A percentile compares a stretch with the other conserved stretches of the same genome.
These are phyloP conservation scores for Marisa cornuarietis DNA, from an alignment of 1,140 invertebrate species.

Conservation along the genomic window DNA sequence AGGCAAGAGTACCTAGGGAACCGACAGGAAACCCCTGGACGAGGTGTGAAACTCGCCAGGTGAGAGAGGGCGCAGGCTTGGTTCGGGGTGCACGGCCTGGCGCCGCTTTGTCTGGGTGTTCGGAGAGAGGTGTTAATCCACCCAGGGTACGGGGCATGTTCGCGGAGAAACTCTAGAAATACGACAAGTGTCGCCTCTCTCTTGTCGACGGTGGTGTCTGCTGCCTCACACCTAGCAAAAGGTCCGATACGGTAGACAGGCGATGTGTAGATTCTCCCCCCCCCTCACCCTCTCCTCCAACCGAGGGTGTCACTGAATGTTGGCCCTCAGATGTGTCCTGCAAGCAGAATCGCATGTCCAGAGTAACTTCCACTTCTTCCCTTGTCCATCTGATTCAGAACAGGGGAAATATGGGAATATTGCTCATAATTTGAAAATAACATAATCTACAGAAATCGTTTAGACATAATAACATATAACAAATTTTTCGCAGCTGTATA, in stretches of 20 bases:
- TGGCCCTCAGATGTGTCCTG: not conserved
- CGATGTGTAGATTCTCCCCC: not conserved
- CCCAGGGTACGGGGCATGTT: not conserved
- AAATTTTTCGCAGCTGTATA: too few relatives aligned
- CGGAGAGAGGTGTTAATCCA: slow-evolving; percentile 5
- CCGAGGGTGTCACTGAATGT: not conserved
- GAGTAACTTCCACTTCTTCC: too few relatives aligned
- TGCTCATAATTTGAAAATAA: too few relatives aligned
- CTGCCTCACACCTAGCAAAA: not conserved
- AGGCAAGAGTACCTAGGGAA: not conserved
- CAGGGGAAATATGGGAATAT: too few relatives aligned
- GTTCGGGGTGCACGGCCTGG: not conserved
- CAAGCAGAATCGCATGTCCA: too few relatives aligned
- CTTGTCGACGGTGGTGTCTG: not conserved
- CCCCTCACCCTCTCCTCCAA: too few relatives aligned
- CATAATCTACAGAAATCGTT: too few relatives aligned
- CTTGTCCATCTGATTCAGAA: too few relatives aligned
- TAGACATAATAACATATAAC: too few relatives aligned
- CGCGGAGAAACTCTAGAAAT: slow-evolving; percentile 5
- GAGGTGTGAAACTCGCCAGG: not conserved
- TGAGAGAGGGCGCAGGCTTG: not conserved
- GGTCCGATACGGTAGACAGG: too few relatives aligned
- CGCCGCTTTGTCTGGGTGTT: not conserved
- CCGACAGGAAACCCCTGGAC: not conserved
- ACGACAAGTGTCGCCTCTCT: not conserved